A percentile compares a stretch with the other conserved stretches of the same genome.
Evolutionary conservation across 2,797 vertebrate species (phyloP).

Genomic region (Geotrypetes seraphini): DNA sequence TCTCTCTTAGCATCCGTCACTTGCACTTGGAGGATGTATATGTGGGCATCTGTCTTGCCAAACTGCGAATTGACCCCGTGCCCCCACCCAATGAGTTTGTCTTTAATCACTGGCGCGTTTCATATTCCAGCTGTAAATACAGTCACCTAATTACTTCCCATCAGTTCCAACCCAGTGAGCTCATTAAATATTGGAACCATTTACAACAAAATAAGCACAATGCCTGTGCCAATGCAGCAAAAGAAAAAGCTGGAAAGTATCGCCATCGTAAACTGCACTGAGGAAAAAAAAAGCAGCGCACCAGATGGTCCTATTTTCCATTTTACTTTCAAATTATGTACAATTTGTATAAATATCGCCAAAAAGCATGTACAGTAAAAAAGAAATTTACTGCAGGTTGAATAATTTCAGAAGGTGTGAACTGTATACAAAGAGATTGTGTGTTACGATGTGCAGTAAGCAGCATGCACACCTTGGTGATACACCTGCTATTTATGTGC

Average conservation of each 20-base stretch:
- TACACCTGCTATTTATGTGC: conserved; percentile 44
- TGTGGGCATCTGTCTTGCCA: conserved; percentile 85
- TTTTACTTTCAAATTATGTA: conserved; percentile 6
- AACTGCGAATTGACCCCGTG: conserved; percentile 75
- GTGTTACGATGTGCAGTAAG: conserved; percentile 56
- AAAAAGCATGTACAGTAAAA: conserved; percentile 55
- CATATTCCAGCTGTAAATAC: conserved; percentile 96
- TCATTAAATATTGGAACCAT: conserved; percentile 92
- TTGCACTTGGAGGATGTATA: conserved; percentile 93
- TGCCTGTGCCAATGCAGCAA: conserved; percentile 68
- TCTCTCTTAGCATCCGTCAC: conserved; percentile 67
- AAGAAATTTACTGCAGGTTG: conserved; percentile 40
- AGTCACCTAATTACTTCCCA: conserved; percentile 95
- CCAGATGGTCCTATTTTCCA: too few species aligned
- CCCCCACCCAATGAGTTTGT: conserved; percentile 85
- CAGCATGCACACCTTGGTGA: conserved; percentile 61
- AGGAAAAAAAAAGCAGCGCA: conserved; percentile 20
- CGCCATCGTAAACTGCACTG: conserved; percentile 80
- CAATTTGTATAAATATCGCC: conserved; percentile 44
- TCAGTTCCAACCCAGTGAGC: conserved; percentile 84
- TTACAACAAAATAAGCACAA: conserved; percentile 90
- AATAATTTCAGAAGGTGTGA: conserved; percentile 59
- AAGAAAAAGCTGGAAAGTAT: conserved; percentile 59
- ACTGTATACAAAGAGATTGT: conserved; percentile 14
- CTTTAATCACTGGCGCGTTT: conserved; percentile 96